These are phyloP conservation scores for Dusona sp. DNA, from an alignment of 2,888 invertebrate species.

Conservation along the genomic window DNA sequence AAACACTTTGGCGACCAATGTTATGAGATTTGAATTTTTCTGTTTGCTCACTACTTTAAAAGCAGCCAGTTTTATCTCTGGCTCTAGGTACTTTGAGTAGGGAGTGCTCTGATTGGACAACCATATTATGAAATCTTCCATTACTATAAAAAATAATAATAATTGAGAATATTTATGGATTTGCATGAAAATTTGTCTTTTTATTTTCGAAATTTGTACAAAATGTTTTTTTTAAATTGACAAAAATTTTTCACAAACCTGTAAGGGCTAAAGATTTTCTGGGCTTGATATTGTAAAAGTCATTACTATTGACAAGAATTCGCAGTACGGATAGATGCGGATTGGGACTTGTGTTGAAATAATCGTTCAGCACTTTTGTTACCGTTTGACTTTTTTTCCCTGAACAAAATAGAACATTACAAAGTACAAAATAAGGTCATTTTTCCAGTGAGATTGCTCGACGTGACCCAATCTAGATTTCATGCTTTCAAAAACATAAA, in stretches of 20 bases:
- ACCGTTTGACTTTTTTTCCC: constrained; percentile 87
- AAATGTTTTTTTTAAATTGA: neutral
- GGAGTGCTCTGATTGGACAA: constrained; percentile 79
- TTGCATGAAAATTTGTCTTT: neutral
- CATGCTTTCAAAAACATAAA: neutral
- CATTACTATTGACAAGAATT: constrained; percentile 87
- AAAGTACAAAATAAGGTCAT: constrained; percentile 13
- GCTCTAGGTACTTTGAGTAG: constrained; percentile 85
- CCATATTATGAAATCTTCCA: constrained; percentile 84
- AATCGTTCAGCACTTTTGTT: constrained; percentile 85
- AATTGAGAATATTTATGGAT: constrained; percentile 19
- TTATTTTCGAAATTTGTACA: neutral
- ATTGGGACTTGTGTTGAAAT: constrained; percentile 86
- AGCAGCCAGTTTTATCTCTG: constrained; percentile 89
- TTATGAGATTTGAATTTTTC: constrained; percentile 88
- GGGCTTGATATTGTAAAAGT: constrained; percentile 88
- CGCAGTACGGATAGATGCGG: constrained; percentile 87
- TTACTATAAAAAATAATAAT: constrained; percentile 76
- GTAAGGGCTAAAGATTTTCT: constrained; percentile 88
- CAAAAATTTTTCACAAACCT: constrained; percentile 74
- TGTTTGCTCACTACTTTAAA: constrained; percentile 90
- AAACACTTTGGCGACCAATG: constrained; percentile 88
- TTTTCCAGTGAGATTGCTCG: neutral
- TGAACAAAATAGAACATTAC: constrained; percentile 41
- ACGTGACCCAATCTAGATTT: neutral